Conservation (phyloP, 1,140 invertebrate species). For the Aphelinus atriplicis region DNA sequence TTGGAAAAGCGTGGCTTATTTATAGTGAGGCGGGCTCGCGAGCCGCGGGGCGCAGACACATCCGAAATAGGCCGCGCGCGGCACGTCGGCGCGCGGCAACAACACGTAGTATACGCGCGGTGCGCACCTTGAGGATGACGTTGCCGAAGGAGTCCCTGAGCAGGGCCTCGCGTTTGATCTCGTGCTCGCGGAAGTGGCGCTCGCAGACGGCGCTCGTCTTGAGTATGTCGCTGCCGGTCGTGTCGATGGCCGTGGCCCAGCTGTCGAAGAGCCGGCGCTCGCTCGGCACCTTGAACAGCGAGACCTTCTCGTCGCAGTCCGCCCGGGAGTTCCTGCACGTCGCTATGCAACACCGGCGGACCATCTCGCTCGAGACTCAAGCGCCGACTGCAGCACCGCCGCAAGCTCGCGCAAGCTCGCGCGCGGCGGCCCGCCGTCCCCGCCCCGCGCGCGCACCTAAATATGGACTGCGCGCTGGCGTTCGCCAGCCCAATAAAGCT, state of each 20-base stretch:
- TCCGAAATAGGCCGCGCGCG: no score
- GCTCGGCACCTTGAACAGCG: constrained; percentile 24
- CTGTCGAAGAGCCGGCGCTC: constrained; percentile 12
- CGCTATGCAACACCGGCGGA: constrained; percentile 22
- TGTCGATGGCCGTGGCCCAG: not conserved
- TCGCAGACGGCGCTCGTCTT: constrained; percentile 20
- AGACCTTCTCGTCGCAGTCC: constrained; percentile 15
- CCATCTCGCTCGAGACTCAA: not conserved
- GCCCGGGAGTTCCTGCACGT: constrained; percentile 12
- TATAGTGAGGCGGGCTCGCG: no score
- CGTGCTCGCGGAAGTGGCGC: constrained; percentile 18
- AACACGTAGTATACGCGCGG: no score
- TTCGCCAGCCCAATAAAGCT: no score
- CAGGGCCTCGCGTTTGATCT: constrained; percentile 11
- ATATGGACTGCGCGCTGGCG: no score
- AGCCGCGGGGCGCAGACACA: no score
- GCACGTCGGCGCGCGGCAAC: no score
- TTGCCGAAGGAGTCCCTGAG: constrained; percentile 22
- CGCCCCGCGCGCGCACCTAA: no score
- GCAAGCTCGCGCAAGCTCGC: no score
- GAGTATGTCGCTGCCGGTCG: not conserved
- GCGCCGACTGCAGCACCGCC: no score
- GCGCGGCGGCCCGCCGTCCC: no score
- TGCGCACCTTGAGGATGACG: constrained; percentile 22
- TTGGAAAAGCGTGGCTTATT: no score